A percentile compares a stretch with the other conserved stretches of the same genome.
These are phyloP conservation scores for Pyrgus malvae DNA, from an alignment of 2,888 invertebrate genomes.

Conservation along the genomic window DNA sequence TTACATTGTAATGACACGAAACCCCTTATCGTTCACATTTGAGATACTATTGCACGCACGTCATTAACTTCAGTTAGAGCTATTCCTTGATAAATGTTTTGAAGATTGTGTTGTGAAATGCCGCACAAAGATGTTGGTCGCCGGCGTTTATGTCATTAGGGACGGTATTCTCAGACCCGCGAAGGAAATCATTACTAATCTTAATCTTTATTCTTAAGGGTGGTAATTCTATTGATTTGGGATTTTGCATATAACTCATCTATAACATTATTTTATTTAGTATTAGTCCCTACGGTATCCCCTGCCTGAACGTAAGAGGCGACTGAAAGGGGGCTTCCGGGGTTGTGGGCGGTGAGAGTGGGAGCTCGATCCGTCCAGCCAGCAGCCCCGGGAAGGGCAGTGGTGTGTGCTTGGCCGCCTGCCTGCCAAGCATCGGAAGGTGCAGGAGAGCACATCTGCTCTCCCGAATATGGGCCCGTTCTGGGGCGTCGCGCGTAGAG, in stretches of 20 bases:
- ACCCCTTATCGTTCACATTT: constrained; percentile 17
- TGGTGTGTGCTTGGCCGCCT: no score
- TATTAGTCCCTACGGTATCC: no score
- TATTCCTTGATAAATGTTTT: constrained; percentile 24
- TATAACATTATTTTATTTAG: background rate
- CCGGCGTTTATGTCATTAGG: constrained; percentile 5
- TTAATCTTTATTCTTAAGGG: background rate
- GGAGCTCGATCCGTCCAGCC: no score
- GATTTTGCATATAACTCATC: background rate
- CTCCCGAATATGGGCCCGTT: no score
- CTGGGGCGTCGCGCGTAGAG: no score
- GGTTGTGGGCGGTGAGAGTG: no score
- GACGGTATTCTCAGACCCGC: constrained; percentile 3
- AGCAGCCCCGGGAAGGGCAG: no score
- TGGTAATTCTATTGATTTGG: background rate
- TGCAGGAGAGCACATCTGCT: no score
- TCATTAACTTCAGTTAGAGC: constrained; percentile 10
- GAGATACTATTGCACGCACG: constrained; percentile 24
- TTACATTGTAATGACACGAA: constrained; percentile 23
- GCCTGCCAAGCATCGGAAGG: no score
- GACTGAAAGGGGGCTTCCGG: no score
- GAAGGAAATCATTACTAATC: background rate
- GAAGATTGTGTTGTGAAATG: constrained; percentile 20
- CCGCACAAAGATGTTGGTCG: background rate
- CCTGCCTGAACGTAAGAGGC: no score